Evolutionary conservation across 2,113 vertebrate species (phyloP).

Genomic region (Propithecus coquereli): DNA sequence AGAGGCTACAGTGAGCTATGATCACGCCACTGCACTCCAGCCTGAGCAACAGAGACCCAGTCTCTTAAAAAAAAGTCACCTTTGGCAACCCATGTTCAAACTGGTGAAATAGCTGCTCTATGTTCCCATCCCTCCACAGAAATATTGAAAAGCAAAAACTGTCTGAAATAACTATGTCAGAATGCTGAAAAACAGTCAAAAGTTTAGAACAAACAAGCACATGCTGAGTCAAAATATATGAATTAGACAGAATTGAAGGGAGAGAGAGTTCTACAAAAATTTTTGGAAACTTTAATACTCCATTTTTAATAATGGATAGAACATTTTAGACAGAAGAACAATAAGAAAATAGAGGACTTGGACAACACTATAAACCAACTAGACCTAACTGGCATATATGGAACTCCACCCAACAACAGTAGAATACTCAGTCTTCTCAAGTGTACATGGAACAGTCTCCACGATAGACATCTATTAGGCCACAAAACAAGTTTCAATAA

Average conservation of each 20-base stretch:
- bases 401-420: not conserved
- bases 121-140: not conserved
- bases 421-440: not conserved
- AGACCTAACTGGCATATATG: too few relatives aligned
- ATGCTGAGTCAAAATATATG: not conserved
- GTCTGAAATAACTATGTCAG: not conserved
- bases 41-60: too few relatives aligned
- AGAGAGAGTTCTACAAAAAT: not conserved
- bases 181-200: not conserved
- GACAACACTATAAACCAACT: not conserved
- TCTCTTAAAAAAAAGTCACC: not conserved
- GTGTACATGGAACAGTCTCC: not conserved
- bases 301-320: not conserved
- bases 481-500: not conserved
- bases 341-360: not conserved
- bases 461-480: not conserved
- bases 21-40: too few relatives aligned
- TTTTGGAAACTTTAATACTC: not conserved
- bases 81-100: not conserved
- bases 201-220: not conserved
- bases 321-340: not conserved
- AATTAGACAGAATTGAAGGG: not conserved
- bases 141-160: not conserved
- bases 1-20: too few relatives aligned
- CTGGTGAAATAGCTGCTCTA: not conserved